phyloP scores from a whole-genome alignment of 1,140 invertebrate genomes.

The Steinernema khuongi region DNA sequence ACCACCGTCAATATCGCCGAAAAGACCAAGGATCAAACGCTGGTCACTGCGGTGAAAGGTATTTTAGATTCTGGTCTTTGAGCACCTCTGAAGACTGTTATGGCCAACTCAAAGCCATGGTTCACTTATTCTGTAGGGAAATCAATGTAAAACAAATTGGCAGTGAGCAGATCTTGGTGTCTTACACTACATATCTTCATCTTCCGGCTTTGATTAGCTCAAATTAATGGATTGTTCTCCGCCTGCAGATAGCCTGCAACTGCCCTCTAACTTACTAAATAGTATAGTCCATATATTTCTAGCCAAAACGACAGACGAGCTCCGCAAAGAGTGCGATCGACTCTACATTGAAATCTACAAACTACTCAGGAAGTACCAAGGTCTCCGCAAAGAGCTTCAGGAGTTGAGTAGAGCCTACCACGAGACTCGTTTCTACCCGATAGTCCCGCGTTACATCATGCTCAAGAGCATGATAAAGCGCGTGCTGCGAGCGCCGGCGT shows the following conservation, averaged over 20 bases:
- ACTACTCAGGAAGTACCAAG: conserved; percentile 81
- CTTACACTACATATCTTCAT: no score
- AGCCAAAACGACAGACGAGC: conserved; percentile 86
- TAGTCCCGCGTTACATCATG: conserved; percentile 84
- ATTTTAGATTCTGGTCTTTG: no score
- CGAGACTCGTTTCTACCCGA: conserved; percentile 80
- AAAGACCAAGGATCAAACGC: conserved; percentile 37
- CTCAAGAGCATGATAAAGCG: conserved; percentile 91
- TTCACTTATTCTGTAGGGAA: conserved; percentile 20
- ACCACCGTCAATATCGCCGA: conserved; percentile 42
- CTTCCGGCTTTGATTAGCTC: no score
- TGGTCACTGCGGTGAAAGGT: conserved; percentile 43
- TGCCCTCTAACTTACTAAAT: conserved; percentile 11
- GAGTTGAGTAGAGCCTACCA: conserved; percentile 79
- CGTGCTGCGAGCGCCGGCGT: conserved; percentile 83
- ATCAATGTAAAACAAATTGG: conserved; percentile 11
- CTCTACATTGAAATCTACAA: conserved; percentile 86
- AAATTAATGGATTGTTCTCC: no score
- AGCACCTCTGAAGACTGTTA: no score
- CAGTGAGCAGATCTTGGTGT: no score
- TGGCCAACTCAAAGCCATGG: no score
- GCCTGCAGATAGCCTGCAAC: no score
- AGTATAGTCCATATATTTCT: no score
- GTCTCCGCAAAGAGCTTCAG: conserved; percentile 76
- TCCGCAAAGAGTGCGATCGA: conserved; percentile 84